phyloP scores from a whole-genome alignment of 1,140 invertebrate genomes.

The Bombus soroeensis region DNA sequence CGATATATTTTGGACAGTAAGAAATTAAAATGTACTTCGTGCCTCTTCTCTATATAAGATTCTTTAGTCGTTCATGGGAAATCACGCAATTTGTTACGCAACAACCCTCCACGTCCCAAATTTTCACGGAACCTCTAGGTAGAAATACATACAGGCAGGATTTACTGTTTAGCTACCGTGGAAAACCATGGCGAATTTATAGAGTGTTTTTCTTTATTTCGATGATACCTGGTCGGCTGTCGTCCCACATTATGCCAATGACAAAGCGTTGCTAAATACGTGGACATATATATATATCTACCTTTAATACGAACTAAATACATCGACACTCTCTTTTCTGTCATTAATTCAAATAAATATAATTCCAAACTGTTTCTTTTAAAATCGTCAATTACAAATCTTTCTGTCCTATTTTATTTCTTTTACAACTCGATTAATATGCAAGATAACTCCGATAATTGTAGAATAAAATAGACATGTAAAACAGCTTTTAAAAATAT shows the following conservation, averaged over 20 bases:
- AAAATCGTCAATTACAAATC: neutral
- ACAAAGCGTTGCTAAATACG: slow-evolving; percentile 58
- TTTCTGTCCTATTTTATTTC: no score
- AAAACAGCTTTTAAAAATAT: no score
- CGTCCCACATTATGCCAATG: slow-evolving; percentile 7
- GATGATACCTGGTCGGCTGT: slow-evolving; percentile 19
- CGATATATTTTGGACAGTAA: neutral
- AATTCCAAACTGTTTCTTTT: neutral
- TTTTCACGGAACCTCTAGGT: slow-evolving; percentile 33
- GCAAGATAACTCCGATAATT: neutral
- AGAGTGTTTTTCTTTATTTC: slow-evolving; percentile 20
- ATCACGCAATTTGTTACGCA: slow-evolving; percentile 65
- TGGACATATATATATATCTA: neutral
- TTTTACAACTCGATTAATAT: neutral
- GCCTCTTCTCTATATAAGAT: neutral
- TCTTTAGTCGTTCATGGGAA: slow-evolving; percentile 40
- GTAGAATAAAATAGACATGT: accelerated
- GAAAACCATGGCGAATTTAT: slow-evolving; percentile 60
- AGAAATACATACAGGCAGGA: neutral
- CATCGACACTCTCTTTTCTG: neutral
- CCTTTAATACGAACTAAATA: neutral
- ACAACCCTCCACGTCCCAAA: slow-evolving; percentile 47
- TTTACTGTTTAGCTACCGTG: slow-evolving; percentile 35
- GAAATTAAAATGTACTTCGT: slow-evolving; percentile 44
- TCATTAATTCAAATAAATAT: no score